A percentile compares a stretch with the other conserved stretches of the same genome.
Conservation (phyloP, 2,888 invertebrate genomes). For the Aspidiotus destructor region DNA sequence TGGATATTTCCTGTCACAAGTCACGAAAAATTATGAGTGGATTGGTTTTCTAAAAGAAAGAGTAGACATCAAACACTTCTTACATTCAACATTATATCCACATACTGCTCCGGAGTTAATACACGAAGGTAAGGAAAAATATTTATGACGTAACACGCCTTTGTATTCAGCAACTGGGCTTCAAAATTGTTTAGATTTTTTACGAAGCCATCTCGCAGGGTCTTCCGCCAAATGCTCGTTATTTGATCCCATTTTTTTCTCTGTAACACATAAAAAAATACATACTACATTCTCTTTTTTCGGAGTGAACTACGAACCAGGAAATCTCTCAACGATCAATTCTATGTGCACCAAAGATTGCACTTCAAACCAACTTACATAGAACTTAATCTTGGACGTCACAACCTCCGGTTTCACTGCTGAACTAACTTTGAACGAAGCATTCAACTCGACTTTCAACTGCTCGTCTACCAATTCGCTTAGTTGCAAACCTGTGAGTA, state of each 20-base stretch:
- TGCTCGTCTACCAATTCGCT: conserved; percentile 53
- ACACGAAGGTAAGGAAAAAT: conserved; percentile 64
- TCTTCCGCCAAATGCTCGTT: conserved; percentile 56
- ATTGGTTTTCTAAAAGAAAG: not conserved
- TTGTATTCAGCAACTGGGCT: conserved; percentile 49
- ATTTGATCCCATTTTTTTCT: conserved; percentile 52
- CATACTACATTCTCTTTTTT: conserved; percentile 21
- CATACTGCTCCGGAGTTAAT: conserved; percentile 46
- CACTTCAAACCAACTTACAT: conserved; percentile 43
- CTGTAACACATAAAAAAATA: conserved; percentile 44
- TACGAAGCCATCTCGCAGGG: conserved; percentile 54
- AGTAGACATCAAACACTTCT: not conserved
- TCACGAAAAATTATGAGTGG: not conserved
- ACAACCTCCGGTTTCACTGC: conserved; percentile 46
- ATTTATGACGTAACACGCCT: conserved; percentile 49
- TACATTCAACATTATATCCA: conserved; percentile 48
- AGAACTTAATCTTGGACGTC: conserved; percentile 42
- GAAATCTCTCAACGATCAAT: not conserved
- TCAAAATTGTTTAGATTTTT: conserved; percentile 59
- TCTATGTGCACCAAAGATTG: not conserved
- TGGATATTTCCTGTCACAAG: conserved; percentile 51
- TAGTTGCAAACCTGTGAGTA: conserved; percentile 50
- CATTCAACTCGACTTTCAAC: conserved; percentile 56
- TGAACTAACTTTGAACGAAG: conserved; percentile 58
- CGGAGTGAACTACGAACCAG: not conserved